phyloP scores from a whole-genome alignment of 2,797 vertebrate species.

The Steatocranus sp. region DNA sequence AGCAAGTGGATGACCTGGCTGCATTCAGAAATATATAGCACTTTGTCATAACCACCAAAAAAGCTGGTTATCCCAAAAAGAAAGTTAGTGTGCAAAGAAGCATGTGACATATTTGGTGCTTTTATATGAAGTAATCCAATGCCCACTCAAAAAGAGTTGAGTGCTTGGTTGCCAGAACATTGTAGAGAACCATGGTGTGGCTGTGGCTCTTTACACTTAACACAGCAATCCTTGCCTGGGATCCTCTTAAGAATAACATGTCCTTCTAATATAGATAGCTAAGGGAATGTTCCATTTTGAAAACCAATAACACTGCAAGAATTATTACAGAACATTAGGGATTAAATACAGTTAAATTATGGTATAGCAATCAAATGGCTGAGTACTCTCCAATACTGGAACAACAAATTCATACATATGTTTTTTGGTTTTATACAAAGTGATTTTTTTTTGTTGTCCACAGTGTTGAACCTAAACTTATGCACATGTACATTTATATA shows the following conservation, averaged over 20 bases:
- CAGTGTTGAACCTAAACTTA: background rate
- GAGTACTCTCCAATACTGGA: background rate
- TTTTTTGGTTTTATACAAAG: background rate
- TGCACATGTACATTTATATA: background rate
- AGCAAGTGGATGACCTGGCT: background rate
- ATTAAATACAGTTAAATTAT: background rate
- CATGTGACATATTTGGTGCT: background rate
- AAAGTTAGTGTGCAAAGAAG: background rate
- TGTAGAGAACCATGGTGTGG: background rate
- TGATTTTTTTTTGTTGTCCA: background rate
- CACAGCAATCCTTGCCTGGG: background rate
- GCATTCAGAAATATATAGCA: background rate
- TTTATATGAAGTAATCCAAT: background rate
- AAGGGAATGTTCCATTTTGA: background rate
- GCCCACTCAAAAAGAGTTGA: accelerated
- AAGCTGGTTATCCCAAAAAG: background rate
- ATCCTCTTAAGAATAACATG: background rate
- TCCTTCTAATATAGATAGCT: background rate
- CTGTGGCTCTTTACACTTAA: background rate
- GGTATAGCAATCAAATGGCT: background rate
- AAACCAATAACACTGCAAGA: background rate
- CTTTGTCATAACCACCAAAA: background rate
- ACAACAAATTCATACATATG: background rate
- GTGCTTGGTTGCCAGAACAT: background rate
- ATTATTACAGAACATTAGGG: background rate